These are phyloP conservation scores for Poeciliopsis occidentalis DNA, from an alignment of 2,113 vertebrate species.

Conservation along the genomic window DNA sequence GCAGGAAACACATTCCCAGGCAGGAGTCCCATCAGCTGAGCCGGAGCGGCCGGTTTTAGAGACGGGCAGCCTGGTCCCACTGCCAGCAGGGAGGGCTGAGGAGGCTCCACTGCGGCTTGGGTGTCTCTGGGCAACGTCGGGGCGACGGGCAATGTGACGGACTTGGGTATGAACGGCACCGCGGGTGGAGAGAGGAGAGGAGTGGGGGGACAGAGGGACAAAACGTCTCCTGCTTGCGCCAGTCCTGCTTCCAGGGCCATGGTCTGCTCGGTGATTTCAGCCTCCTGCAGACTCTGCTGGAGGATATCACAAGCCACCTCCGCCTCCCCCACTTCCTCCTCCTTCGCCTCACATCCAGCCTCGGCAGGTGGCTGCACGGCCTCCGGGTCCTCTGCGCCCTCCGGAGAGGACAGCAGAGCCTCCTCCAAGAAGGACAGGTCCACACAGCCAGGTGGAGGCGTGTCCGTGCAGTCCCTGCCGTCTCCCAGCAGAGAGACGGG, in stretches of 20 bases:
- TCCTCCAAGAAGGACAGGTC: conserved; percentile 85
- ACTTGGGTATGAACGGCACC: conserved; percentile 69
- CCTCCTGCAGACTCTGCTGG: conserved; percentile 83
- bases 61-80: conserved; percentile 81
- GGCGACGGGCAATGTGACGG: conserved; percentile 65
- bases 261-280: conserved; percentile 84
- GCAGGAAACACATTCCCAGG: conserved; percentile 81
- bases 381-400: conserved; percentile 61
- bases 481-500: conserved; percentile 82
- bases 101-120: conserved; percentile 81
- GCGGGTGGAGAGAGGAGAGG: conserved; percentile 67
- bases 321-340: conserved; percentile 59
- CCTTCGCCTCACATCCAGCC: conserved; percentile 49
- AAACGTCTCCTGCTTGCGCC: conserved; percentile 63
- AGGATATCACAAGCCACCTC: conserved; percentile 81
- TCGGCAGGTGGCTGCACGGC: conserved; percentile 53
- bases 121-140: conserved; percentile 76
- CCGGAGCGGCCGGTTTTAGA: conserved; percentile 76
- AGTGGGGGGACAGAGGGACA: conserved; percentile 72
- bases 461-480: conserved; percentile 73
- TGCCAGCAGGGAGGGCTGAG: conserved; percentile 81
- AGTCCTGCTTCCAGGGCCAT: conserved; percentile 80
- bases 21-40: conserved; percentile 81
- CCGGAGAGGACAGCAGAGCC: conserved; percentile 80
- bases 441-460: conserved; percentile 77